Evolutionary conservation across 2,888 invertebrate genomes (phyloP).

Genomic region (Leptinotarsa haldemani): DNA sequence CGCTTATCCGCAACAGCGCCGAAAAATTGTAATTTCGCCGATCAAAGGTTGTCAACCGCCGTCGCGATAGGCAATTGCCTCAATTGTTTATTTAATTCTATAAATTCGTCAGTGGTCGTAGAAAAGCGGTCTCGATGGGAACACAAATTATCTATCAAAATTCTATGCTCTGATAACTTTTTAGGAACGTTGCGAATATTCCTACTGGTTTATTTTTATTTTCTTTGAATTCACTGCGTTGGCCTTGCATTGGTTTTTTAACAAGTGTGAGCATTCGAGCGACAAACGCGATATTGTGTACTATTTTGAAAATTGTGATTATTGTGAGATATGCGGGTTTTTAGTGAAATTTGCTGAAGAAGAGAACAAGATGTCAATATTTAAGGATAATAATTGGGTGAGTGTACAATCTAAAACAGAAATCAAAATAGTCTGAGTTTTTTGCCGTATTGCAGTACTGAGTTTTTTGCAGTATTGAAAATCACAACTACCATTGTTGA

Average conservation of each 20-base stretch:
- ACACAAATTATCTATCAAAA: slow-evolving; percentile 1
- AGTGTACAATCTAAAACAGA: neutral
- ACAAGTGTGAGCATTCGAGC: neutral
- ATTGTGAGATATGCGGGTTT: slow-evolving; percentile 19
- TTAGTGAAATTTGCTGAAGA: slow-evolving; percentile 5
- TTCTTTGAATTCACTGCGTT: slow-evolving; percentile 11
- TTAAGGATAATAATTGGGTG: slow-evolving; percentile 32
- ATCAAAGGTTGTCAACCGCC: slow-evolving; percentile 24
- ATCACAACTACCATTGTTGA: too few relatives aligned
- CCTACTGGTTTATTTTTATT: slow-evolving; percentile 12
- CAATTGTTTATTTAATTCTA: slow-evolving; percentile 14
- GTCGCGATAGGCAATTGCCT: slow-evolving; percentile 14
- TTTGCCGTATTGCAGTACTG: too few relatives aligned
- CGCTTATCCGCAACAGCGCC: neutral
- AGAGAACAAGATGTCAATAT: slow-evolving; percentile 26
- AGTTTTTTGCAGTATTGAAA: too few relatives aligned
- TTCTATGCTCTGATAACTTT: slow-evolving; percentile 15
- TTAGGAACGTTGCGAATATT: slow-evolving; percentile 12
- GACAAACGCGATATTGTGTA: slow-evolving; percentile 1
- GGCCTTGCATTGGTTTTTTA: slow-evolving; percentile 12
- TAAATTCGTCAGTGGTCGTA: slow-evolving; percentile 1
- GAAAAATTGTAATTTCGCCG: slow-evolving; percentile 17
- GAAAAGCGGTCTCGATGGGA: slow-evolving; percentile 5
- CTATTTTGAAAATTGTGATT: slow-evolving; percentile 16
- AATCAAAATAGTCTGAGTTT: too few relatives aligned